phyloP scores from a whole-genome alignment of 1,140 invertebrate genomes.

The Procambarus virginalis region DNA sequence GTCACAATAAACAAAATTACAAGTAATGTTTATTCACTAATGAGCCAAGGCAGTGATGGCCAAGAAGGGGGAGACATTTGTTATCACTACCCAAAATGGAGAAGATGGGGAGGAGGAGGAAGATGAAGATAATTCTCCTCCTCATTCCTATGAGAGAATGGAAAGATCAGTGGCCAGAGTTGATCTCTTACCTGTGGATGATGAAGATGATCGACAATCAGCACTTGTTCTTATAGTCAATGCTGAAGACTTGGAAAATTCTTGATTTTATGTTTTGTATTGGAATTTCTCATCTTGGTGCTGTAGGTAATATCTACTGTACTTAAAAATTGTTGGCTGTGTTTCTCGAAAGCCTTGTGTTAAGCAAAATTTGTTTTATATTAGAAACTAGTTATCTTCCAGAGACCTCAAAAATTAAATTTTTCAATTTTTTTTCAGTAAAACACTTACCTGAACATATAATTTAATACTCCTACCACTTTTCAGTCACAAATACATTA shows the following conservation, averaged over 20 bases:
- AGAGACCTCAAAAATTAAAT: too few species aligned
- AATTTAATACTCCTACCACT: too few species aligned
- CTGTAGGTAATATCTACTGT: too few species aligned
- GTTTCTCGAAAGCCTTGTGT: too few species aligned
- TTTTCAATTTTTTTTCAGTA: too few species aligned
- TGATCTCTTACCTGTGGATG: slow-evolving; percentile 24
- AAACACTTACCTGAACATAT: too few species aligned
- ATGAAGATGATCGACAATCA: slow-evolving; percentile 45
- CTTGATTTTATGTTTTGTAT: background rate
- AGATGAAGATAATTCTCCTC: background rate
- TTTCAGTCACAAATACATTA: too few species aligned
- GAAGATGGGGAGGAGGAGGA: slow-evolving; percentile 30
- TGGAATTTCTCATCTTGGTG: background rate
- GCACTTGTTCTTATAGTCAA: slow-evolving; percentile 55
- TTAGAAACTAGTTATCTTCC: too few species aligned
- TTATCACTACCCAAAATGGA: slow-evolving; percentile 50
- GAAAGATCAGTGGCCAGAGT: background rate
- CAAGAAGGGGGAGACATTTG: slow-evolving; percentile 51
- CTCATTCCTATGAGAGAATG: background rate
- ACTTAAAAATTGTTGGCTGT: too few species aligned
- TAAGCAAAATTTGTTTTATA: too few species aligned
- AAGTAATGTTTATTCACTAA: slow-evolving; percentile 51
- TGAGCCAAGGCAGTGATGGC: slow-evolving; percentile 42
- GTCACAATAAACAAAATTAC: slow-evolving; percentile 59
- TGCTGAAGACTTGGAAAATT: slow-evolving; percentile 44